Percentiles rank a stretch among this genome's conserved stretches.
Conservation (phyloP, 2,888 invertebrate species). For the Acanthosepion pharaonis region DNA sequence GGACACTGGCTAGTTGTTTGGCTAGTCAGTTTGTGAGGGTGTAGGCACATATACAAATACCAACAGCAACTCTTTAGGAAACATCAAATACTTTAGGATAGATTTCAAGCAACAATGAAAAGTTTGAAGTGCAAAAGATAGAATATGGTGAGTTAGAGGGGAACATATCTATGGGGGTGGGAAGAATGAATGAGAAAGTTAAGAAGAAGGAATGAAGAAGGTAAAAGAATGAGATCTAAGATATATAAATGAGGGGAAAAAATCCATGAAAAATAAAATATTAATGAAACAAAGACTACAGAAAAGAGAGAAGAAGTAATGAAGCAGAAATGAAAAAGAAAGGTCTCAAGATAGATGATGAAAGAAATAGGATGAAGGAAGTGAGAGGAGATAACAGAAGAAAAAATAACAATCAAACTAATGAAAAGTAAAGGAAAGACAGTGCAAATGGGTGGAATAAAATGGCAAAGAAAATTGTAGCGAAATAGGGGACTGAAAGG, state of each 20-base stretch:
- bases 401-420: no score
- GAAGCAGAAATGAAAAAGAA: neutral
- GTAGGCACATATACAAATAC: neutral
- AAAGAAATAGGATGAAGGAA: no score
- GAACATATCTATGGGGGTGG: neutral
- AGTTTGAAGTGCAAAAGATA: neutral
- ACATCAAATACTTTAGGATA: neutral
- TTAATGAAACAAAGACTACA: no score
- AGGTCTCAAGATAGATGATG: no score
- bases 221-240: neutral
- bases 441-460: no score
- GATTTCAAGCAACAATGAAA: neutral
- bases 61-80: neutral
- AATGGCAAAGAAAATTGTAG: neutral
- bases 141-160: neutral
- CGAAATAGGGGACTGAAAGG: neutral
- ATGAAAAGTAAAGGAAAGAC: no score
- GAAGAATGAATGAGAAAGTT: neutral
- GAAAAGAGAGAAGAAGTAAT: neutral
- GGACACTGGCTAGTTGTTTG: neutral
- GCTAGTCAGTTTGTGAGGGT: neutral
- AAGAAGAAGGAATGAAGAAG: neutral
- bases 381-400: no score
- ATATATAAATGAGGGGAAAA: no score
- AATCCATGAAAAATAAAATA: no score